Conservation (phyloP, 2,888 invertebrate genomes). For the Brachylomia viminalis region DNA sequence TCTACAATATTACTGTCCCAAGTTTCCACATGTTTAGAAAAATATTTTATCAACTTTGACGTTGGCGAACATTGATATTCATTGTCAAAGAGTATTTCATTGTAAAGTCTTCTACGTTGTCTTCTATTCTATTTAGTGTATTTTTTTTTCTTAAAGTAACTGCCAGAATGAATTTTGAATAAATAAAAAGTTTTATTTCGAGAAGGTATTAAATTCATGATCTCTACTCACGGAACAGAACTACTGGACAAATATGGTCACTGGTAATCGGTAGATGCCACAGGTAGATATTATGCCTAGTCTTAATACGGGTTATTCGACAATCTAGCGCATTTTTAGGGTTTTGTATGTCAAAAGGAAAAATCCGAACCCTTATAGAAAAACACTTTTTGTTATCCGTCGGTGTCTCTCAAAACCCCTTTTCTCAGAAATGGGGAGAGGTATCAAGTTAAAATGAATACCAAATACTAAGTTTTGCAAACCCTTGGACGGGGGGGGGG, state of each 20-base stretch:
- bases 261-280: background rate
- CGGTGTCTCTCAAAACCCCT: background rate
- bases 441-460: background rate
- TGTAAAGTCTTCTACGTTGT: background rate
- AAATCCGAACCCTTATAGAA: background rate
- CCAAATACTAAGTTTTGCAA: background rate
- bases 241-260: background rate
- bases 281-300: background rate
- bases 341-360: background rate
- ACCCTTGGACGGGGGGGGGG: background rate
- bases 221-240: too few relatives aligned
- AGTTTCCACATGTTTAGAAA: background rate
- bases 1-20: background rate
- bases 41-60: conserved; percentile 45
- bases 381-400: background rate
- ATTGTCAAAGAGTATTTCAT: too few relatives aligned
- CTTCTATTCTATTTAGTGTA: background rate
- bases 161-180: background rate
- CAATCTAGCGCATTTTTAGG: too few relatives aligned
- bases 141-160: conserved; percentile 8
- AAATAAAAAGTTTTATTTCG: background rate
- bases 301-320: background rate
- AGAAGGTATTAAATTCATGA: background rate
- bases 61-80: background rate
- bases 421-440: background rate